Conservation (phyloP, 2,113 vertebrate species). For the Prionailurus bengalensis region DNA sequence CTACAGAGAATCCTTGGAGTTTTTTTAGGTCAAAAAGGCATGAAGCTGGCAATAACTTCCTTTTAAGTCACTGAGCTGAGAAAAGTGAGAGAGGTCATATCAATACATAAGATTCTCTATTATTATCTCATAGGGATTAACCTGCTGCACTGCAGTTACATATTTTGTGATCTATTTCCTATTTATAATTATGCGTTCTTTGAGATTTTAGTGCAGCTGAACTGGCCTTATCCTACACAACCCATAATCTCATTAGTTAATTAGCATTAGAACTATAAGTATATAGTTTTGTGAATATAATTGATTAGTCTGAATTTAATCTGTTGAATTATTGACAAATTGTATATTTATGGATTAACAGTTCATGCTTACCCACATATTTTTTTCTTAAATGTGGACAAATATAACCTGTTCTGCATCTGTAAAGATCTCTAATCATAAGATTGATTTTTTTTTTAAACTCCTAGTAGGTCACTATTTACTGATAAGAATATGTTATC, state of each 20-base stretch:
- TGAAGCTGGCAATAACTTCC: neutral
- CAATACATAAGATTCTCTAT: neutral
- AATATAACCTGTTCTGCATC: neutral
- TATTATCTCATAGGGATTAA: neutral
- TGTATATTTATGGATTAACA: neutral
- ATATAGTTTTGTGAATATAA: neutral
- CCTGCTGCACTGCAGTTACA: neutral
- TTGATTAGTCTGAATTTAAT: neutral
- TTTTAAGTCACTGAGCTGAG: neutral
- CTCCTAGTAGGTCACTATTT: neutral
- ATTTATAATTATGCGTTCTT: neutral
- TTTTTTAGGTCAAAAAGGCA: neutral
- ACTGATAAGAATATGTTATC: neutral
- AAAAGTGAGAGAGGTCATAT: neutral
- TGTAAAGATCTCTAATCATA: neutral
- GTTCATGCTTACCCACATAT: neutral
- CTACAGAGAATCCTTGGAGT: neutral
- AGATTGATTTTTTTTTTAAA: neutral
- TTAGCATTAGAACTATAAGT: neutral
- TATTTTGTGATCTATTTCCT: neutral
- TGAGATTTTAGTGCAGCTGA: neutral
- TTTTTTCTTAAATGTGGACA: neutral
- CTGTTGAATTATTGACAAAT: neutral
- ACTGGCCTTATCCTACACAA: neutral
- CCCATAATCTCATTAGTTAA: neutral